phyloP scores from a whole-genome alignment of 2,888 invertebrate species.

The Eulithis prunata region DNA sequence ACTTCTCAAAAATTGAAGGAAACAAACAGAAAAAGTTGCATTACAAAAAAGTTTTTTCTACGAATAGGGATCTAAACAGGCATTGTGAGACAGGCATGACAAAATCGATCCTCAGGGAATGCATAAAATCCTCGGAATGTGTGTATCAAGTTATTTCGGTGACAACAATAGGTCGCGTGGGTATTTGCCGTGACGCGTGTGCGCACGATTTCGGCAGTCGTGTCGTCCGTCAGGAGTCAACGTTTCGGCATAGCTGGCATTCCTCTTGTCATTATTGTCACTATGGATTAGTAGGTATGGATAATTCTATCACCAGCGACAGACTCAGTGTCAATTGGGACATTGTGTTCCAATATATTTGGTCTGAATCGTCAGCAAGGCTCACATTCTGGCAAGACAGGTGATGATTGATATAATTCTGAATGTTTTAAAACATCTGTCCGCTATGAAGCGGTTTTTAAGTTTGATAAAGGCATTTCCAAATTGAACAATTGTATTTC shows the following conservation, averaged over 20 bases:
- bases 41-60: no score
- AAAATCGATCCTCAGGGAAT: slow-evolving; percentile 29
- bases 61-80: slow-evolving; percentile 1
- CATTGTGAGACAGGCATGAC: slow-evolving; percentile 18
- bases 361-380: no score
- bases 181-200: slow-evolving; percentile 55
- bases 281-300: background rate
- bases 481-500: slow-evolving; percentile 19
- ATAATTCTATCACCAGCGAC: no score
- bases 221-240: slow-evolving; percentile 47
- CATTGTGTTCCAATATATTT: no score
- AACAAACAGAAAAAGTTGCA: no score
- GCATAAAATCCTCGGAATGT: slow-evolving; percentile 35
- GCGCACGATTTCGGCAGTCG: slow-evolving; percentile 70
- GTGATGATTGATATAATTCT: no score
- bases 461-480: background rate
- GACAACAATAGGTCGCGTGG: slow-evolving; percentile 30
- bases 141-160: slow-evolving; percentile 38
- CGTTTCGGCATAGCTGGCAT: slow-evolving; percentile 46
- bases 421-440: no score
- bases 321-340: no score
- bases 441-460: background rate
- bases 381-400: no score
- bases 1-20: no score
- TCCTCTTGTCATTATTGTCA: slow-evolving; percentile 43